Conservation (phyloP, 2,888 invertebrate genomes). For the Meiosimyza decipiens region DNA sequence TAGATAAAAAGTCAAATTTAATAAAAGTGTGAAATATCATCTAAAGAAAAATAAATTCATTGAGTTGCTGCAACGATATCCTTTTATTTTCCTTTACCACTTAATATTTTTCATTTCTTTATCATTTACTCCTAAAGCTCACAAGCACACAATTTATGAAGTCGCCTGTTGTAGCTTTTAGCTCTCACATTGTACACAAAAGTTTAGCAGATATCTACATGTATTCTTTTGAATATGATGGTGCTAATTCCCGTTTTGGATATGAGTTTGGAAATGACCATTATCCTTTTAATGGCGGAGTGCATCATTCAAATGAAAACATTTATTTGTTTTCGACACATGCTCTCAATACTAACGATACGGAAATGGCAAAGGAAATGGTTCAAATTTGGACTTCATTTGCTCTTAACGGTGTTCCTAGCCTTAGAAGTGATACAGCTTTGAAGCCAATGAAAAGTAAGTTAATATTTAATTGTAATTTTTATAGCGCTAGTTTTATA, state of each 20-base stretch:
- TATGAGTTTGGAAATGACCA: conserved; percentile 65
- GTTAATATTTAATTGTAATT: conserved; percentile 12
- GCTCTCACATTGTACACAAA: conserved; percentile 52
- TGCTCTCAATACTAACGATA: conserved; percentile 63
- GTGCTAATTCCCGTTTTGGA: conserved; percentile 65
- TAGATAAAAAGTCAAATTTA: too few species aligned
- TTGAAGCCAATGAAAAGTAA: conserved; percentile 46
- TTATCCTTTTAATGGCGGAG: conserved; percentile 69
- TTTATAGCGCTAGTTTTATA: background rate
- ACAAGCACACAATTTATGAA: conserved; percentile 63
- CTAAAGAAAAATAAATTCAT: too few species aligned
- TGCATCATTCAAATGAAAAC: conserved; percentile 72
- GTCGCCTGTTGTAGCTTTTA: conserved; percentile 66
- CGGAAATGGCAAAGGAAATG: conserved; percentile 66
- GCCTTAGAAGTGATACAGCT: conserved; percentile 28
- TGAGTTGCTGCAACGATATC: background rate
- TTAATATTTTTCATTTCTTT: background rate
- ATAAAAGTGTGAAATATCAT: too few species aligned
- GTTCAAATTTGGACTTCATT: conserved; percentile 67
- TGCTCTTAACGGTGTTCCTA: conserved; percentile 60
- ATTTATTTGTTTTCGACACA: conserved; percentile 70
- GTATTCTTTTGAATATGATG: conserved; percentile 69
- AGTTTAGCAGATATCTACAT: conserved; percentile 63
- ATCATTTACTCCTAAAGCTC: conserved; percentile 50
- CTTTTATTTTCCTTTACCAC: background rate